phyloP scores from a whole-genome alignment of 2,797 vertebrate species.

The Myotis planiceps region DNA sequence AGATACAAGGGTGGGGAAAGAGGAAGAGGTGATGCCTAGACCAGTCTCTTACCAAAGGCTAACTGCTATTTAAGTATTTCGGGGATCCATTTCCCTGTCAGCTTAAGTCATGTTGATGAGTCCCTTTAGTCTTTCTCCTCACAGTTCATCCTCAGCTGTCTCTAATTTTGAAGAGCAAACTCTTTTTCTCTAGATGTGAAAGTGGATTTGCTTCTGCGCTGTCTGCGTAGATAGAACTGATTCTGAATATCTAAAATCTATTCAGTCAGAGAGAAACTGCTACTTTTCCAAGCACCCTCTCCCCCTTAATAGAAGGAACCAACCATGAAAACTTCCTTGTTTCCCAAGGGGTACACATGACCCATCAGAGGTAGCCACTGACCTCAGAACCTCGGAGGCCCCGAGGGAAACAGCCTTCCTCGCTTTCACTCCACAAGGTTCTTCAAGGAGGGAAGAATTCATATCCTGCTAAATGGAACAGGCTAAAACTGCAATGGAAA shows the following conservation, averaged over 20 bases:
- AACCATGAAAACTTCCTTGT: neutral
- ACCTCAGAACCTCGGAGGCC: neutral
- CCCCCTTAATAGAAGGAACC: neutral
- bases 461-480: neutral
- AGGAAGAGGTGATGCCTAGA: neutral
- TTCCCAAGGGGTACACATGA: neutral
- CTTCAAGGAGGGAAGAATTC: neutral
- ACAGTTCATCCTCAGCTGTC: neutral
- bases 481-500: constrained; percentile 42
- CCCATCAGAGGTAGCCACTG: no score
- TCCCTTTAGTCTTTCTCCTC: neutral
- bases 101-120: neutral
- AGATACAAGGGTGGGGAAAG: neutral
- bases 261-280: neutral
- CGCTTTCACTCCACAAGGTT: neutral
- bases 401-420: neutral
- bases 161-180: neutral
- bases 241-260: neutral
- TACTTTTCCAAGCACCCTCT: neutral
- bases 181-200: neutral
- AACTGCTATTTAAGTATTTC: neutral
- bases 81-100: neutral
- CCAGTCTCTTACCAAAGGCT: neutral
- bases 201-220: neutral
- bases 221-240: neutral